Base-by-base conservation (phyloP, 92 coral and sea anemone genomes). In the Galaxea fascicularis region DNA sequence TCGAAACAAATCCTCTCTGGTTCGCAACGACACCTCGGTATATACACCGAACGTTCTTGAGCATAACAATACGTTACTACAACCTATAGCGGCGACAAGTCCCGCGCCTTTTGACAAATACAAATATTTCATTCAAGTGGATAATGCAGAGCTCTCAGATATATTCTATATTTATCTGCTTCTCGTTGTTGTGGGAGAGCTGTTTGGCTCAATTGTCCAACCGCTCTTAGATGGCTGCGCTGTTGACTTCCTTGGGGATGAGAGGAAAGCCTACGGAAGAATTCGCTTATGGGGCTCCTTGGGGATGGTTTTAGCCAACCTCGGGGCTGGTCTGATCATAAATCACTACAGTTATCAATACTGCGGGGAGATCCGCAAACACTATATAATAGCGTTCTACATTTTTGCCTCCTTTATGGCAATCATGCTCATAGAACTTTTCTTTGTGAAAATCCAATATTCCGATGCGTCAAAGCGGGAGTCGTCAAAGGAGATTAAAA, bases 381-480 rank as follows among this genome's bases (percentile, higher is more conserved):
- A 71, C 26, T 82, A 82, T 22, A 49, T 41, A 20, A 82, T 71
- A 20, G 86, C 86, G 26, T 82, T 82, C 56, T 82, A 82, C 69
- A 18, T 82, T 4, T 82, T 70, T 44, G 77, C 57, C 35, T 78
- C 69, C 4, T 82, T 82, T 8, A 82, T 70, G 77, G 78, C 12
- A 4, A 6, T 56, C 41, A 69, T 24, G 12, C 39, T 70, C 31
- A 10, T 25, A 4, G 29, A 24, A 15, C 20, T 72, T 10, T 56
- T 71, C 41, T 82, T 53, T 29, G 58, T 82, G 15, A 70, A 82
- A 58, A 82, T 82, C 28, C 78, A 70, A 10, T 82, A 82, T 6
- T 59, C 65, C 12, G 85, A 70, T 10, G 30, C 7, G 28, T 67
- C 78, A 22, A 72, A 56, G 18, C 41, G 41, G 24, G 10, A 16